phyloP scores from a whole-genome alignment of 2,888 invertebrate genomes.

The Drosophila affinis region DNA sequence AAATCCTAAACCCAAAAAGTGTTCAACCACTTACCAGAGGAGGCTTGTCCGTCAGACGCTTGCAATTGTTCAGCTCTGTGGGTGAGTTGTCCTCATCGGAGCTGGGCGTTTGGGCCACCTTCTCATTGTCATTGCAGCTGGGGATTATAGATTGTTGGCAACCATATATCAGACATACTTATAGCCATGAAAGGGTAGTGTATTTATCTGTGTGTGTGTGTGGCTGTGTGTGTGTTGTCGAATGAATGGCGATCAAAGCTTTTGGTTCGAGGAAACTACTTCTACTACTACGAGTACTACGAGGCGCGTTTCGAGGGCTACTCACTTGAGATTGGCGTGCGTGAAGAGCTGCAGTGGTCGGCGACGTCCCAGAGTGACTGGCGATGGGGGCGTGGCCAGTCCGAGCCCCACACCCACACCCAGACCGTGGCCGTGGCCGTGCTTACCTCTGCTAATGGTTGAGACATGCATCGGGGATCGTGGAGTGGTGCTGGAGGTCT shows the following conservation, averaged over 20 bases:
- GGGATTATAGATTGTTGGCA: not conserved
- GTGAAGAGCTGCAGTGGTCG: constrained; percentile 81
- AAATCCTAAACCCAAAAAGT: constrained; percentile 1
- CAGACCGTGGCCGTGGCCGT: not conserved
- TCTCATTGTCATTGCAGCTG: constrained; percentile 83
- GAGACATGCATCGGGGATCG: constrained; percentile 19
- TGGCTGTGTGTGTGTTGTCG: constrained; percentile 33
- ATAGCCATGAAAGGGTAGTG: not conserved
- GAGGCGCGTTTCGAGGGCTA: constrained; percentile 40
- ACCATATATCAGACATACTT: not conserved
- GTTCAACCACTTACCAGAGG: constrained; percentile 85
- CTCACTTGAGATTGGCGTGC: constrained; percentile 82
- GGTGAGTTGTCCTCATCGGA: constrained; percentile 94
- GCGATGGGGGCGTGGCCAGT: constrained; percentile 60
- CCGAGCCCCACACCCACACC: constrained; percentile 5
- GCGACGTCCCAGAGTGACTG: constrained; percentile 64
- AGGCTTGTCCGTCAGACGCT: constrained; percentile 90
- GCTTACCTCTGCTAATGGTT: constrained; percentile 32
- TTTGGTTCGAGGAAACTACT: constrained; percentile 12
- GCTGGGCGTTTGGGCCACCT: constrained; percentile 84
- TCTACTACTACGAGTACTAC: constrained; percentile 11
- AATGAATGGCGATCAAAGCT: constrained; percentile 67
- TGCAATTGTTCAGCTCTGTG: constrained; percentile 92
- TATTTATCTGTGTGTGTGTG: not conserved
- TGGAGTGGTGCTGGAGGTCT: constrained; percentile 8